Conservation (phyloP, 1,140 invertebrate species). For the Camponotus floridanus region DNA sequence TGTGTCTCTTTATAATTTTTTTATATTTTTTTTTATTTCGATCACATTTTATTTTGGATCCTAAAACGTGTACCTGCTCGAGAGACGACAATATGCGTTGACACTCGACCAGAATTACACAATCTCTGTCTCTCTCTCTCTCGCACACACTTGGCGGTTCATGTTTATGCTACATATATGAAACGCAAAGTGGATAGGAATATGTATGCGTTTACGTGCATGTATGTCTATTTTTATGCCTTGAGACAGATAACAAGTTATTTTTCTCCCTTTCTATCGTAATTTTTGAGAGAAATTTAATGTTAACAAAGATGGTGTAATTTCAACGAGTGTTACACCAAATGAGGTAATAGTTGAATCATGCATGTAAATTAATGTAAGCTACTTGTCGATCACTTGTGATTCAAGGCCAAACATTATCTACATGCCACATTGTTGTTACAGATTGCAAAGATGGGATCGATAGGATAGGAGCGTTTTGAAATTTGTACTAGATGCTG, state of each 20-base stretch:
- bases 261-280: neutral
- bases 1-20: no score
- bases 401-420: neutral
- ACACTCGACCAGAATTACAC: neutral
- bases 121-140: neutral
- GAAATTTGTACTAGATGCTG: neutral
- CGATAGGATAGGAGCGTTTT: neutral
- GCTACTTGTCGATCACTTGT: no score
- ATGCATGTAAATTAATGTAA: neutral
- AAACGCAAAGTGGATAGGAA: neutral
- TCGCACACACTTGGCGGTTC: neutral
- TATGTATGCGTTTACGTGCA: neutral
- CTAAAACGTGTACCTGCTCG: neutral
- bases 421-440: neutral
- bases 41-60: neutral
- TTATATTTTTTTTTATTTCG: neutral
- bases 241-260: neutral
- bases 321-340: neutral
- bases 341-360: slow-evolving; percentile 23
- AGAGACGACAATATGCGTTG: slow-evolving; percentile 16
- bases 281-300: neutral
- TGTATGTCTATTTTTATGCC: neutral
- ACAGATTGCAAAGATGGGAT: slow-evolving; percentile 25
- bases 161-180: neutral
- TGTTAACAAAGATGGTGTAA: neutral